Base-by-base conservation (phyloP, 1,140 invertebrate genomes). In the Temnothorax nylanderi region DNA sequence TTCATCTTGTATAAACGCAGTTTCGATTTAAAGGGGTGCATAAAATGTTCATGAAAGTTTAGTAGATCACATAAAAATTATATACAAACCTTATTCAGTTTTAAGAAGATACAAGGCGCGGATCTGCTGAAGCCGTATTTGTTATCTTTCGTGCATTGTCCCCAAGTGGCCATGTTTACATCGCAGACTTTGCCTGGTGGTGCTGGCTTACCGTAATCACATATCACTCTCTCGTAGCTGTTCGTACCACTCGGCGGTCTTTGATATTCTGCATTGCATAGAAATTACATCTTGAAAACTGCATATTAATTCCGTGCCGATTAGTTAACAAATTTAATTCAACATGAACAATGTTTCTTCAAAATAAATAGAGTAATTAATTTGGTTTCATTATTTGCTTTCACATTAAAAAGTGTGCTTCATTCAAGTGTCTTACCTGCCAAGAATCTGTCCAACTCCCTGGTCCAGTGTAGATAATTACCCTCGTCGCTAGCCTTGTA, bases 401-500 rank as follows among this genome's bases (percentile, higher is more conserved):
- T 74, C 32, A 44, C 34, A 32, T 13, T 58, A 13, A 21, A 41
- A 10, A 51, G 18, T 69, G 4, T 11, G 8, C n/a, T 80, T 10
- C 18, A 2, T 18, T 44, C 16, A 34, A 49, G 2, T 16, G 5
- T 69, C 54, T 96, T 96, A 98, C 98, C 96, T 92, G 97, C 94
- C 85, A 98, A 95, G 93, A 98, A 98, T 51, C 95, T 95, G 85
- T 97, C 96, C 84, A 98, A 96, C 94, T 97, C 97, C 51, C 96
- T 95, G 74, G 97, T 96, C 98, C 98, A 99, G 89, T 97, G 96
- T 88, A 97, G 96, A 93, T 97, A 97, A 92, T 98, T 98, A 69
- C 97, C 97, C 92, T 97, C 96, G 89, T 98, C 97, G 87, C 96
- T 97, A 88, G 97, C 97, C 94, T 97, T 97, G 96, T 99, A 99